phyloP scores from a whole-genome alignment of 2,888 invertebrate genomes.

The Oeneis ivallda region DNA sequence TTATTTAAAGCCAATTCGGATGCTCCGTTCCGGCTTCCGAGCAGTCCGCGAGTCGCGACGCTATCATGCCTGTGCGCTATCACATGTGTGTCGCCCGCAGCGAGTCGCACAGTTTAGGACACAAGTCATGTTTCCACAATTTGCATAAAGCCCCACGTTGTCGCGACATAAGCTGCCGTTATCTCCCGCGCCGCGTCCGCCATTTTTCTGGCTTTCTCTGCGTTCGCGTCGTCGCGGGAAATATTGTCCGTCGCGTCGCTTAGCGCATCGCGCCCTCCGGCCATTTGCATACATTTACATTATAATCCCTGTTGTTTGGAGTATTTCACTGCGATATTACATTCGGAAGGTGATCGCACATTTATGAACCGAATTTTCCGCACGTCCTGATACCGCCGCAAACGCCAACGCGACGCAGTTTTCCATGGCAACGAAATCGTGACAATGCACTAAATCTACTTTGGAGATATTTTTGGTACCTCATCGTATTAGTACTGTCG shows the following conservation, averaged over 20 bases:
- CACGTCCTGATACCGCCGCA: too few species aligned
- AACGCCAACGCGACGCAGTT: too few species aligned
- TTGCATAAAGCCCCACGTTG: slow-evolving; percentile 63
- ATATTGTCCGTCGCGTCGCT: slow-evolving; percentile 47
- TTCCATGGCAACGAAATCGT: too few species aligned
- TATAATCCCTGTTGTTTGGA: slow-evolving; percentile 29
- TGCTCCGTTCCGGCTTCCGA: too few species aligned
- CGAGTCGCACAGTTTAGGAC: slow-evolving; percentile 48
- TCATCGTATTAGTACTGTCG: too few species aligned
- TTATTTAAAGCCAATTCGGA: not conserved
- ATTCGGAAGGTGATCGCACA: not conserved
- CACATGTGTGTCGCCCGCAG: slow-evolving; percentile 51
- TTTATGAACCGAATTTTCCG: not conserved
- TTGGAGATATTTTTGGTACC: too few species aligned
- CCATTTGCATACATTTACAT: slow-evolving; percentile 75
- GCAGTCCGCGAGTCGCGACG: not conserved
- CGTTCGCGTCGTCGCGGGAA: slow-evolving; percentile 29
- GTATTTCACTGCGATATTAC: not conserved
- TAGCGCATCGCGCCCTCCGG: slow-evolving; percentile 48
- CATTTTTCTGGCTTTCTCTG: slow-evolving; percentile 36
- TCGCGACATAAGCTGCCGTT: slow-evolving; percentile 65
- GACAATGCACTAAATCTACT: too few species aligned
- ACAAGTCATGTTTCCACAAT: slow-evolving; percentile 67
- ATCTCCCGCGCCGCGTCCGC: slow-evolving; percentile 43
- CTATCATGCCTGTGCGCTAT: slow-evolving; percentile 44